Evolutionary conservation across 2,888 invertebrate genomes (phyloP).

Genomic region (Dryobota labecula): DNA sequence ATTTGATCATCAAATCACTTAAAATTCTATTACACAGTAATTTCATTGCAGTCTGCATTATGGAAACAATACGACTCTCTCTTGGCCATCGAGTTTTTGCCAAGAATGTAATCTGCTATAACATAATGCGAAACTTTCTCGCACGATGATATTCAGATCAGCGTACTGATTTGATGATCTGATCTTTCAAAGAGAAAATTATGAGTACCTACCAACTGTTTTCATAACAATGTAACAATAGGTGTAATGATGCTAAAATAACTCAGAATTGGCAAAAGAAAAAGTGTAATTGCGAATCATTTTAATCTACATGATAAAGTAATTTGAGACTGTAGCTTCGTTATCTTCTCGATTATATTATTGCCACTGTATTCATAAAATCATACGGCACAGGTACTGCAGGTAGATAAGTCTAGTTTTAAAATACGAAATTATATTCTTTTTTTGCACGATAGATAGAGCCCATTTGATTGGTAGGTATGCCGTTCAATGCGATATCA

Average conservation of each 20-base stretch:
- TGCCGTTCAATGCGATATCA: too few relatives aligned
- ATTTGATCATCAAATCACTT: conserved; percentile 46
- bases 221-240: conserved; percentile 53
- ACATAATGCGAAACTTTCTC: conserved; percentile 78
- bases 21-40: conserved; percentile 50
- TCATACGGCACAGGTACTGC: not conserved
- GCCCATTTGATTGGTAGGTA: too few relatives aligned
- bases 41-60: conserved; percentile 49
- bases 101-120: conserved; percentile 67
- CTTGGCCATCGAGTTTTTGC: conserved; percentile 62
- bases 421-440: not conserved
- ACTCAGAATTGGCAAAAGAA: conserved; percentile 16
- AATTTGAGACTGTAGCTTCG: conserved; percentile 2
- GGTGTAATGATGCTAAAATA: conserved; percentile 40
- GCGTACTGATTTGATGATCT: conserved; percentile 67
- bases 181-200: conserved; percentile 61
- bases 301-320: conserved; percentile 21
- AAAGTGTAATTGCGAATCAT: conserved; percentile 10
- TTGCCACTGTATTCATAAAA: not conserved
- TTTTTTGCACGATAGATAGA: conserved; percentile 4
- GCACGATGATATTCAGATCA: conserved; percentile 73
- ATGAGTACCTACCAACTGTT: conserved; percentile 33
- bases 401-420: not conserved
- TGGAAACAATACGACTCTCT: conserved; percentile 65
- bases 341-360: conserved; percentile 4